Evolutionary conservation across 2,113 vertebrate genomes (phyloP).

Genomic region (Myrmophylax atrothorax): DNA sequence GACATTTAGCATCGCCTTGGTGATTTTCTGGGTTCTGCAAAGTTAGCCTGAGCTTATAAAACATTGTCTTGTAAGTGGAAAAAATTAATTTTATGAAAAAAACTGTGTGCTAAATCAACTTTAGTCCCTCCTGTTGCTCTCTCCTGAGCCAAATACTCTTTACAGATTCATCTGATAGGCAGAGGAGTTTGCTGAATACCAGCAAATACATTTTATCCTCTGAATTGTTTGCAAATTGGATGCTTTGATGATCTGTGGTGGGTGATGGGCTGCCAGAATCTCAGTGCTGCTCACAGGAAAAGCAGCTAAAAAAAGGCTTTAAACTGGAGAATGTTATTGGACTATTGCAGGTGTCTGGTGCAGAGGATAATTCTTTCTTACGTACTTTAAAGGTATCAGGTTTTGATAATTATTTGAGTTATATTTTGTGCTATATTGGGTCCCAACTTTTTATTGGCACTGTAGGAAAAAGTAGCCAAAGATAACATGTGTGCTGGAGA

Average conservation of each 20-base stretch:
- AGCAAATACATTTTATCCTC: background rate
- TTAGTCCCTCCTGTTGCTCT: background rate
- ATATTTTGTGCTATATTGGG: background rate
- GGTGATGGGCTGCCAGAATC: background rate
- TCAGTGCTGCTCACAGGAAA: background rate
- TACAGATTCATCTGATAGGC: background rate
- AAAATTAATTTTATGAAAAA: background rate
- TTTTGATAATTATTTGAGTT: background rate
- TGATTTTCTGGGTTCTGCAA: slow-evolving; percentile 47
- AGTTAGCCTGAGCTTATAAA: slow-evolving; percentile 41
- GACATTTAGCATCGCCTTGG: slow-evolving; percentile 66
- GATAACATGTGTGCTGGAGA: background rate
- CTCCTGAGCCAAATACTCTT: background rate
- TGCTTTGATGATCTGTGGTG: background rate
- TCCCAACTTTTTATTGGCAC: background rate
- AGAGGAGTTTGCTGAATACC: background rate
- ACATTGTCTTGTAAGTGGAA: background rate
- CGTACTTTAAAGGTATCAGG: background rate
- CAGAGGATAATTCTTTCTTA: background rate
- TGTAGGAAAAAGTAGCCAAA: background rate
- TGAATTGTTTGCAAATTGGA: slow-evolving; percentile 12
- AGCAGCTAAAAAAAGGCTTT: background rate
- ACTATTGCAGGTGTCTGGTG: background rate
- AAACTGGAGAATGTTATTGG: background rate
- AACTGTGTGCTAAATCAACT: background rate